Evolutionary conservation across 1,140 invertebrate genomes (phyloP).

Genomic region (Pseudomyrmex gracilis): DNA sequence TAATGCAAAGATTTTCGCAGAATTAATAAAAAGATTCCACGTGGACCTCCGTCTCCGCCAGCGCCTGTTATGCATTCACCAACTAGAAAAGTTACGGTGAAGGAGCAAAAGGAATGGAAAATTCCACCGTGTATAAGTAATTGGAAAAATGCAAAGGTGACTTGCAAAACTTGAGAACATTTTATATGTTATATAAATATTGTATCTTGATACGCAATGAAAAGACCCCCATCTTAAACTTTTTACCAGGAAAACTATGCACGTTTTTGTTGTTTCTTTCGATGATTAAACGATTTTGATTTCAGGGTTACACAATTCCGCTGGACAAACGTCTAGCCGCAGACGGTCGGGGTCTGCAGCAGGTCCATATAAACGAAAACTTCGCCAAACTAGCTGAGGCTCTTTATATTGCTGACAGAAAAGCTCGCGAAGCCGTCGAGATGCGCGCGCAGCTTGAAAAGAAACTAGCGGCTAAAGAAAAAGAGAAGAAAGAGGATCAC

Average conservation of each 20-base stretch:
- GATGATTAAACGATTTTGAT: constrained; percentile 36
- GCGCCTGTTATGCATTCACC: constrained; percentile 99
- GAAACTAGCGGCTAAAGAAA: constrained; percentile 98
- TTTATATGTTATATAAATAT: background rate
- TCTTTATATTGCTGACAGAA: constrained; percentile 98
- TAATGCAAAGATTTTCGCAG: constrained; percentile 81
- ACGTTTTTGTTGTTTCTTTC: background rate
- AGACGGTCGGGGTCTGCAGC: constrained; percentile 98
- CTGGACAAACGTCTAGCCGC: constrained; percentile 99
- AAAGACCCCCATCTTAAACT: background rate
- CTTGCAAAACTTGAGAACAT: constrained; percentile 62
- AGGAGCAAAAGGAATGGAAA: constrained; percentile 99
- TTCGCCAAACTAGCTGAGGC: constrained; percentile 99
- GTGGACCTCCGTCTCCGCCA: constrained; percentile 98
- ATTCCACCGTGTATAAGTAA: constrained; percentile 99
- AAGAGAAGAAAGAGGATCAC: constrained; percentile 99
- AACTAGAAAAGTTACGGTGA: constrained; percentile 98
- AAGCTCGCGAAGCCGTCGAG: constrained; percentile 98
- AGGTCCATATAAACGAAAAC: constrained; percentile 99
- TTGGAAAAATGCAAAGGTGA: constrained; percentile 99
- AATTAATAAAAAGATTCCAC: constrained; percentile 97
- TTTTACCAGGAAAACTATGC: too few species aligned
- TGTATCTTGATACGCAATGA: background rate
- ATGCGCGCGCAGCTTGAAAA: constrained; percentile 98
- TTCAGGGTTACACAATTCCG: constrained; percentile 97